A percentile compares a stretch with the other conserved stretches of the same genome.
Conservation (phyloP, 2,797 vertebrate genomes). For the Hipposideros larvatus region DNA sequence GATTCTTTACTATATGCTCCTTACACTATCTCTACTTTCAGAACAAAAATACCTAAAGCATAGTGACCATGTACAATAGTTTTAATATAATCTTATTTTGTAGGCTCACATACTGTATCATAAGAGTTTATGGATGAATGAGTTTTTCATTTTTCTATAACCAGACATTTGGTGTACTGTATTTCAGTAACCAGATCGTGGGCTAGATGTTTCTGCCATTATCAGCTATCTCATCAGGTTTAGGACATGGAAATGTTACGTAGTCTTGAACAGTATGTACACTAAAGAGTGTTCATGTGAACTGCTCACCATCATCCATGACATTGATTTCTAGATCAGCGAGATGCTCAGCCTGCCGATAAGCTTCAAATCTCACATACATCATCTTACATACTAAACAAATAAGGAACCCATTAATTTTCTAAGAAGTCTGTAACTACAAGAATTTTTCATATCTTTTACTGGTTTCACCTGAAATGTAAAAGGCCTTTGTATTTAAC, state of each 20-base stretch:
- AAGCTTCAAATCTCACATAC: background rate
- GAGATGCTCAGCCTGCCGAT: background rate
- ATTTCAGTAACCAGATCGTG: background rate
- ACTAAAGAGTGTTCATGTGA: background rate
- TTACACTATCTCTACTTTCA: background rate
- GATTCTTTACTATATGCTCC: background rate
- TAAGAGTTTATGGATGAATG: background rate
- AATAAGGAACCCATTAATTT: background rate
- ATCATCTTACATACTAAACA: background rate
- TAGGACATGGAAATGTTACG: background rate
- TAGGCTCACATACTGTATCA: background rate
- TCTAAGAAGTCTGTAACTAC: background rate
- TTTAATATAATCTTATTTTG: background rate
- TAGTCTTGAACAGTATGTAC: background rate
- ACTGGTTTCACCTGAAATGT: background rate
- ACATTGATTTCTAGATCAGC: background rate
- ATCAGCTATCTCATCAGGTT: background rate
- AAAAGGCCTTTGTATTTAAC: background rate
- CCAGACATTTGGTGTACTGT: background rate
- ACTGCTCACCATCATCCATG: background rate
- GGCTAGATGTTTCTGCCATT: background rate
- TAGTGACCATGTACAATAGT: background rate
- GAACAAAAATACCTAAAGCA: background rate
- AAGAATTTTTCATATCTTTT: background rate
- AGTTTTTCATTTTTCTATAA: background rate